Evolutionary conservation across 37 sponge, comb jelly and placozoan species (phyloP).

Genomic region (Theonella swinhoei): DNA sequence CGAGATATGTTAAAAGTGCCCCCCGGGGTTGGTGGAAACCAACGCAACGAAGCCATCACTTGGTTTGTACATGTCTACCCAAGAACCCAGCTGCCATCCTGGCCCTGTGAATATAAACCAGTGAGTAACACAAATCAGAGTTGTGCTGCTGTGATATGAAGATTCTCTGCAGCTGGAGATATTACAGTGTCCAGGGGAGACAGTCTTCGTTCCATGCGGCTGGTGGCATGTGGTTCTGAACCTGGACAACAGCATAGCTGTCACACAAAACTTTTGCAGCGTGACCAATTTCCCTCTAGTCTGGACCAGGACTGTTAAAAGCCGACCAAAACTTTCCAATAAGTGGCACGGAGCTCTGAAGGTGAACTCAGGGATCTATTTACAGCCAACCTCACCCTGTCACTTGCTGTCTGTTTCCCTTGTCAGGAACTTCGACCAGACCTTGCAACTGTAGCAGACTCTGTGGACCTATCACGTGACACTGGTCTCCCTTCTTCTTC

Average conservation of each 20-base stretch:
- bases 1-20: conserved; percentile 79
- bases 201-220: conserved; percentile 96
- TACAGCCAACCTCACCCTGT: background rate
- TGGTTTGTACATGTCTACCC: conserved; percentile 94
- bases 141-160: too few species aligned
- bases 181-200: conserved; percentile 92
- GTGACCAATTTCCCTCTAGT: conserved; percentile 88
- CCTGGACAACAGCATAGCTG: conserved; percentile 89
- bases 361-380: conserved; percentile 3
- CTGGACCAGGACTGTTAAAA: conserved; percentile 88
- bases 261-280: conserved; percentile 95
- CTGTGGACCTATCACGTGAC: conserved; percentile 71
- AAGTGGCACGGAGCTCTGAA: conserved; percentile 85
- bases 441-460: conserved; percentile 79
- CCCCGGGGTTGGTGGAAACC: conserved; percentile 58
- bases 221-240: conserved; percentile 99
- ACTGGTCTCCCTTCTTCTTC: conserved; percentile 83
- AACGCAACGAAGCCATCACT: conserved; percentile 89
- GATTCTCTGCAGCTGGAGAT: conserved; percentile 88
- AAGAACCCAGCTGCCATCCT: conserved; percentile 73
- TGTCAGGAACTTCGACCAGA: conserved; percentile 78
- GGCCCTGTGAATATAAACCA: conserved; percentile 90
- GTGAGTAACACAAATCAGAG: too few species aligned
- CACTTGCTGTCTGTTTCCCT: background rate
- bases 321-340: conserved; percentile 94